Evolutionary conservation across 2,888 invertebrate species (phyloP).

Genomic region (Macrophya alboannulata): DNA sequence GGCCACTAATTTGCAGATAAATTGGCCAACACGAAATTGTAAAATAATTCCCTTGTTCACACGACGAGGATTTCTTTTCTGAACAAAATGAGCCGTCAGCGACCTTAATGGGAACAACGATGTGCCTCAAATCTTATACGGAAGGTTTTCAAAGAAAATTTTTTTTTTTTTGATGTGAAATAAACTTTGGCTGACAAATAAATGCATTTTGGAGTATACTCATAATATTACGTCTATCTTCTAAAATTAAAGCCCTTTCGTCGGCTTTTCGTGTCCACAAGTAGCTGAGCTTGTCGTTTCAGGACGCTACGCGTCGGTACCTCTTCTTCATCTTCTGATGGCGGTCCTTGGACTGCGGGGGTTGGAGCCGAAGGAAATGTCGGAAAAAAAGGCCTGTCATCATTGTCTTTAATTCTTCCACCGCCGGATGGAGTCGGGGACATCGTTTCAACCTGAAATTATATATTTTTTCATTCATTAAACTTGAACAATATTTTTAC

Average conservation of each 20-base stretch:
- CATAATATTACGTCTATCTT: constrained; percentile 65
- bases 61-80: too few relatives aligned
- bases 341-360: constrained; percentile 63
- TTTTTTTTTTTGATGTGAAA: too few relatives aligned
- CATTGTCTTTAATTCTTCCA: constrained; percentile 64
- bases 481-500: background rate
- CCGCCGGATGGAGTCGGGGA: constrained; percentile 68
- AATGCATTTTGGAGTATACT: too few relatives aligned
- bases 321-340: constrained; percentile 91
- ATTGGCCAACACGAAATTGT: too few relatives aligned
- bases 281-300: constrained; percentile 91
- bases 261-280: constrained; percentile 91
- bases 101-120: too few relatives aligned
- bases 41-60: too few relatives aligned
- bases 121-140: too few relatives aligned
- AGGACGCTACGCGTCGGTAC: constrained; percentile 90
- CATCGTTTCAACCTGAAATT: constrained; percentile 70
- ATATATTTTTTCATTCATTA: background rate
- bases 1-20: too few relatives aligned
- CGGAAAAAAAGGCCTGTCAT: constrained; percentile 72
- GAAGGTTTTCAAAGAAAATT: too few relatives aligned
- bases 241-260: constrained; percentile 85
- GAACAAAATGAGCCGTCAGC: too few relatives aligned
- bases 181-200: too few relatives aligned
- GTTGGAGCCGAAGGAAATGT: constrained; percentile 67